Evolutionary conservation across 64 coral and sea anemone genomes (phyloP).

Genomic region (Trachythela sp.): DNA sequence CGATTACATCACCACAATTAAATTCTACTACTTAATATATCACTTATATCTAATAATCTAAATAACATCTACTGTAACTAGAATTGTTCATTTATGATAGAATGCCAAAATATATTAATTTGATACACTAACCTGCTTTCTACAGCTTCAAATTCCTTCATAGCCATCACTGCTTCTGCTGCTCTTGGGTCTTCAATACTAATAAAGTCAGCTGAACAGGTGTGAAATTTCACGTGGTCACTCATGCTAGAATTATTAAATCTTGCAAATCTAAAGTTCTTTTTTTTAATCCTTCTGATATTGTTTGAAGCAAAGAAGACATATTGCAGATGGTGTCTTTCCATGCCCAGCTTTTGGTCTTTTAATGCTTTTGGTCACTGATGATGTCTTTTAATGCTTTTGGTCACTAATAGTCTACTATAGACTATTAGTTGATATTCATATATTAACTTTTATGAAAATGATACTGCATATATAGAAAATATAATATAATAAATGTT

Average conservation of each 20-base stretch:
- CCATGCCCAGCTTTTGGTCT: neutral
- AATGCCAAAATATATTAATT: neutral
- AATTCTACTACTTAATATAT: neutral
- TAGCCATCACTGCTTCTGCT: neutral
- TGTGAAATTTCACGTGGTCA: neutral
- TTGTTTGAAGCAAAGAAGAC: constrained; percentile 25
- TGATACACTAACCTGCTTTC: neutral
- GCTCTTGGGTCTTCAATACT: constrained; percentile 7
- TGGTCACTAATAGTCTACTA: too few relatives aligned
- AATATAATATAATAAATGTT: neutral
- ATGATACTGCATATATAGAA: neutral
- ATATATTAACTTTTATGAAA: neutral
- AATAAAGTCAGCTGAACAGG: neutral
- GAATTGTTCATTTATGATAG: neutral
- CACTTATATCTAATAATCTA: constrained; percentile 12
- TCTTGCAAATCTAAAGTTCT: constrained; percentile 4
- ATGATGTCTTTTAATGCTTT: neutral
- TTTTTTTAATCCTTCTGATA: neutral
- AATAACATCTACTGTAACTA: neutral
- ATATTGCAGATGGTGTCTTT: constrained; percentile 12
- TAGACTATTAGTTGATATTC: neutral
- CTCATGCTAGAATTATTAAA: neutral
- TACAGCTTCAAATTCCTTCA: neutral
- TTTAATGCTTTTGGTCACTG: neutral
- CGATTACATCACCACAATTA: too few relatives aligned